Conservation (phyloP, 2,888 invertebrate species). For the Tuta absoluta region DNA sequence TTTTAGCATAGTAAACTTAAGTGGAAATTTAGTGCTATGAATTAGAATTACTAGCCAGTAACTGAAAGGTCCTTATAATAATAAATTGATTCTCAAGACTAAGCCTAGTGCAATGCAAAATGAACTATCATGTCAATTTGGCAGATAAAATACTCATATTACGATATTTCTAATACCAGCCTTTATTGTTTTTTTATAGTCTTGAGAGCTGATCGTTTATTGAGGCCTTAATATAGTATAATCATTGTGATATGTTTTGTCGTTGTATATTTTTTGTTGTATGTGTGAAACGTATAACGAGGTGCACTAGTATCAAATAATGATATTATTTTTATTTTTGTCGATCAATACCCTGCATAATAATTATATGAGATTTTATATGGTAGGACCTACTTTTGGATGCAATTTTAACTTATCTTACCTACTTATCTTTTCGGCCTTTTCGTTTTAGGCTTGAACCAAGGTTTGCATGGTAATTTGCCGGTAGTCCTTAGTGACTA, state of each 20-base stretch:
- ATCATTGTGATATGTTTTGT: not conserved
- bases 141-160: too few relatives aligned
- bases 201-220: too few relatives aligned
- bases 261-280: not conserved
- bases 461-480: not conserved
- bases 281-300: not conserved
- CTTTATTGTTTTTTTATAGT: too few relatives aligned
- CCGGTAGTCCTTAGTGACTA: slow-evolving; percentile 22
- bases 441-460: not conserved
- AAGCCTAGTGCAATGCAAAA: too few relatives aligned
- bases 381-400: not conserved
- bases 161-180: too few relatives aligned
- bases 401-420: not conserved
- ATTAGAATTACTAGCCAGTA: not conserved
- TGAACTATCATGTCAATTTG: too few relatives aligned
- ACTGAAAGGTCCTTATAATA: not conserved
- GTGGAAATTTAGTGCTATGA: not conserved
- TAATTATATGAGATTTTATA: too few relatives aligned
- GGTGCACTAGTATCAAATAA: not conserved
- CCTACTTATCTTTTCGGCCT: too few relatives aligned
- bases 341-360: not conserved
- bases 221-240: not conserved
- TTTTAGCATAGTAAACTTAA: not conserved
- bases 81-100: too few relatives aligned
- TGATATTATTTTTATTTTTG: not conserved